Base-by-base conservation (phyloP, 2,113 vertebrate species). In the Rallus limicola region DNA sequence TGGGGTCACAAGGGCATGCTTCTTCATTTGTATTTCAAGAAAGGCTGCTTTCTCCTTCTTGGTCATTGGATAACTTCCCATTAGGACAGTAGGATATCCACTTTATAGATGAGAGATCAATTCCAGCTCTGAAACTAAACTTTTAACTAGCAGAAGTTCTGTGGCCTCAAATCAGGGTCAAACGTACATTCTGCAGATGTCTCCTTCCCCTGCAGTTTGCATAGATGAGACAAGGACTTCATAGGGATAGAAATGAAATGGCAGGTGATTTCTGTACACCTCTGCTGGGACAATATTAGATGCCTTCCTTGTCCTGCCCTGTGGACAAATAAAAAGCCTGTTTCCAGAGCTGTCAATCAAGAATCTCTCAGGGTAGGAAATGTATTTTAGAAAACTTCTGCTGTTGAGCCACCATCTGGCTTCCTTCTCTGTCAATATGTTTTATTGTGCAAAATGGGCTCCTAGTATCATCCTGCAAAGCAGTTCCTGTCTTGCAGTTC, bases 381-480 rank as follows among this genome's bases (percentile, higher is more conserved):
- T 83, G 89, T 67, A 53, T 90, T 97, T 97, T 52, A 77, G 88
- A 92, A 97, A 95, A 92, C 34, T 82, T 77, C 87, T 88, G 89
- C 91, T 82, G 55, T 94, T 94, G 94, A 98, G 94, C 40, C 64
- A 87, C 95, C 96, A 96, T 97, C 97, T 97, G 97, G 94, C 93
- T 94, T 92, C 65, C 82, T 93, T 95, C 93, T 95, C 64, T 94
- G 70, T 92, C n/a, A 38, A 17, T 95, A 75, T 88, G 91, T 80
- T 95, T 84, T 65, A 50, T 81, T 62, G 85, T 20, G 4, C 48
- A 90, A 67, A 93, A 81, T 1, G 0, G 0, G 53, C 69, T 72
- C 50, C 34, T 60, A 75, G 34, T 58, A 13, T n/a, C 84, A 83
- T 72, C 84, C 92, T 82, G 48, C 13, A 55, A 88, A 94, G 55